phyloP scores from a whole-genome alignment of 2,797 vertebrate species.

The Linurgus olivaceus region DNA sequence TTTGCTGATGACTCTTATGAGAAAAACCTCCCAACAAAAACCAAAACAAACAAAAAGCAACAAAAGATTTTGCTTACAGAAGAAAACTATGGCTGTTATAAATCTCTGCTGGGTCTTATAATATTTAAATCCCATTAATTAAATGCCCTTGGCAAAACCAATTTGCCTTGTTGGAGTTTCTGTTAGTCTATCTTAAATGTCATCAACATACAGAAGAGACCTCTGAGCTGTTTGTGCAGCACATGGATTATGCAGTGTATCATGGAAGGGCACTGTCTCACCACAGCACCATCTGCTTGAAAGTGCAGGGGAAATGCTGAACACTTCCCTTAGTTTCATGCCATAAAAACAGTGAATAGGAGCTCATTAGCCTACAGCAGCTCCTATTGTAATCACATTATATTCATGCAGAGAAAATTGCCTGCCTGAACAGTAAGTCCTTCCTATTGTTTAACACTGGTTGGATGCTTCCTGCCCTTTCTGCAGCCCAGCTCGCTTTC shows the following conservation, averaged over 20 bases:
- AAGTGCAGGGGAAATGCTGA: background rate
- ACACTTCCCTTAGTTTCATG: background rate
- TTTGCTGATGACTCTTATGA: background rate
- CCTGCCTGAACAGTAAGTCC: background rate
- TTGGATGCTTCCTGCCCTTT: slow-evolving; percentile 27
- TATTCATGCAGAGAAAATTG: slow-evolving; percentile 59
- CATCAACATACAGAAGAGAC: background rate
- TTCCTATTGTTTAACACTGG: slow-evolving; percentile 10
- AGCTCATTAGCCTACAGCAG: slow-evolving; percentile 59
- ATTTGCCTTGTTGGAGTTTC: background rate
- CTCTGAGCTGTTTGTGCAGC: background rate
- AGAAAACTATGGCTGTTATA: background rate
- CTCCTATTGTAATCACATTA: slow-evolving; percentile 53
- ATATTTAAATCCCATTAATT: slow-evolving; percentile 22
- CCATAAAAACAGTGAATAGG: slow-evolving; percentile 9
- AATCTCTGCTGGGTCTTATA: background rate
- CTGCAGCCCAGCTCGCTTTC: background rate
- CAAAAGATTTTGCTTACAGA: background rate
- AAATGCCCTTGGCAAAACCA: background rate
- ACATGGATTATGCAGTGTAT: background rate
- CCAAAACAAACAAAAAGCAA: background rate
- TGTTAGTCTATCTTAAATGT: slow-evolving; percentile 37
- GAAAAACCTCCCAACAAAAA: background rate
- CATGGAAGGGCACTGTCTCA: background rate
- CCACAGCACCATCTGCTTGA: slow-evolving; percentile 2